These are phyloP conservation scores for Prinia subflava DNA, from an alignment of 2,113 vertebrate genomes.

Conservation along the genomic window DNA sequence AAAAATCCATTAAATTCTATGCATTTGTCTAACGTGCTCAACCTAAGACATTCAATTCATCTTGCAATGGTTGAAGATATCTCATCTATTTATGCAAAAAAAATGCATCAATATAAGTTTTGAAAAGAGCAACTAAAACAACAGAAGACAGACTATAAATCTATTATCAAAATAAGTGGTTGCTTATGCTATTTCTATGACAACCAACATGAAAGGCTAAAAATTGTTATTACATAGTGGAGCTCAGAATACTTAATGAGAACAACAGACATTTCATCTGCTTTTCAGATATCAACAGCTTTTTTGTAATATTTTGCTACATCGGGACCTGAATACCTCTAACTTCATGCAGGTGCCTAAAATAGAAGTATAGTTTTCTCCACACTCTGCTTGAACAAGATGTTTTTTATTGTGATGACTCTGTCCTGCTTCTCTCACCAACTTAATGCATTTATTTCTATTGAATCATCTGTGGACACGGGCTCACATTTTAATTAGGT, in stretches of 20 bases:
- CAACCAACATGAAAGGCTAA: neutral
- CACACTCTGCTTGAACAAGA: neutral
- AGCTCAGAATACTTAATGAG: conserved; percentile 14
- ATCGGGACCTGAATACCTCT: neutral
- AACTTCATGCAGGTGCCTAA: neutral
- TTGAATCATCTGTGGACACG: conserved; percentile 26
- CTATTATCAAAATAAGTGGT: conserved; percentile 33
- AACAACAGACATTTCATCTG: neutral
- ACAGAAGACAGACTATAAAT: conserved; percentile 12
- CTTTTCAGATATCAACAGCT: neutral
- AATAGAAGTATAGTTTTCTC: neutral
- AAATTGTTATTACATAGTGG: conserved; percentile 21
- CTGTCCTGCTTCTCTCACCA: neutral
- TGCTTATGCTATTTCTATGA: conserved; percentile 49
- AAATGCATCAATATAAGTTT: neutral
- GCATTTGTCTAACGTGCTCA: neutral
- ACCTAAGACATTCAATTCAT: neutral
- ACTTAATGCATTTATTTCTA: conserved; percentile 31
- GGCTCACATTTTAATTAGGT: conserved; percentile 57
- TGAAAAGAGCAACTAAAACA: conserved; percentile 24
- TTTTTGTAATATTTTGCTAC: neutral
- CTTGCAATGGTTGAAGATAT: neutral
- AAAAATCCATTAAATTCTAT: neutral
- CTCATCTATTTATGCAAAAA: neutral
- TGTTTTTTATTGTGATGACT: conserved; percentile 11